phyloP scores from a whole-genome alignment of 2,888 invertebrate species.

The Polydrusus tereticollis region DNA sequence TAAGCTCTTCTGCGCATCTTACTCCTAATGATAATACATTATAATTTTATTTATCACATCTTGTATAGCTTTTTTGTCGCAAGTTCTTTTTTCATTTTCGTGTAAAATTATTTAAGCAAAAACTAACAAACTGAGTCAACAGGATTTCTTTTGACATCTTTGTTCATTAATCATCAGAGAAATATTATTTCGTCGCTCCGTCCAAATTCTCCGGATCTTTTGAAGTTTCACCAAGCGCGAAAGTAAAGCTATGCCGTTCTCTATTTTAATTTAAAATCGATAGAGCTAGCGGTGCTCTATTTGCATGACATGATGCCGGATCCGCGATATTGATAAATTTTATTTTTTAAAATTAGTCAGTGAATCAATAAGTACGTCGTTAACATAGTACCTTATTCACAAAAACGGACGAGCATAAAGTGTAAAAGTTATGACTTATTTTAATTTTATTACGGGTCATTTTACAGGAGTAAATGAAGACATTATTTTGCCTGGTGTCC shows the following conservation, averaged over 20 bases:
- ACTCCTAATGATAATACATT: too few relatives aligned
- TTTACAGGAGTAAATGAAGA: too few relatives aligned
- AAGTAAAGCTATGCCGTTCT: constrained; percentile 29
- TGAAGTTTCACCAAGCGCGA: constrained; percentile 23
- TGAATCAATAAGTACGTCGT: not conserved
- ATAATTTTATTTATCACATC: too few relatives aligned
- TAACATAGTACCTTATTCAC: too few relatives aligned
- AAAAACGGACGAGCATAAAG: too few relatives aligned
- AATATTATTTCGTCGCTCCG: constrained; percentile 29
- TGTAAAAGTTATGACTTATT: too few relatives aligned
- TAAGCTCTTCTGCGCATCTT: too few relatives aligned
- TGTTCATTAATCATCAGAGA: constrained; percentile 34
- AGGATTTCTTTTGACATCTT: constrained; percentile 26
- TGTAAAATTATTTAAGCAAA: not conserved
- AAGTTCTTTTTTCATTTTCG: not conserved
- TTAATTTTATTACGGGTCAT: too few relatives aligned
- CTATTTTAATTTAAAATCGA: constrained; percentile 35
- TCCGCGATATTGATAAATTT: not conserved
- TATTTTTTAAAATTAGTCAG: not conserved
- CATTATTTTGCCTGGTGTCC: too few relatives aligned
- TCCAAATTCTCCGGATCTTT: constrained; percentile 18
- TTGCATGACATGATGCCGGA: constrained; percentile 2
- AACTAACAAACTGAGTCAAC: constrained; percentile 13
- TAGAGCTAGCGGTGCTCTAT: constrained; percentile 7
- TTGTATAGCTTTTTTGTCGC: too few relatives aligned